Evolutionary conservation across 1,140 invertebrate species (phyloP).

Genomic region (Limonius californicus): DNA sequence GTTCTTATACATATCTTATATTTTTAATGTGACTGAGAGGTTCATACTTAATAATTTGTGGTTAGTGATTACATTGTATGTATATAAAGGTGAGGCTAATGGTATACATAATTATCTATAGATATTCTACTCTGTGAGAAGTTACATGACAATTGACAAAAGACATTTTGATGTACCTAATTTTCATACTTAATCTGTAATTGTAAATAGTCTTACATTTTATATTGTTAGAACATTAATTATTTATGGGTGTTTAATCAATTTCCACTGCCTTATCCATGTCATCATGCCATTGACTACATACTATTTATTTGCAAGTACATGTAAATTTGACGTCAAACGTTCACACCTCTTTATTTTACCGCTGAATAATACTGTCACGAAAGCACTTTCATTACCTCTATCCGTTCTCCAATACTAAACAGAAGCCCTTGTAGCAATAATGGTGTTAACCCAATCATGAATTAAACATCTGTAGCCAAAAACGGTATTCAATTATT

Average conservation of each 20-base stretch:
- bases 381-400: too few relatives aligned
- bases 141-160: slow-evolving; percentile 23
- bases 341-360: neutral
- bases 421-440: too few relatives aligned
- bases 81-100: slow-evolving; percentile 11
- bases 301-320: slow-evolving; percentile 20
- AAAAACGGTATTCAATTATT: too few relatives aligned
- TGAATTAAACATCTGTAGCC: too few relatives aligned
- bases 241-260: slow-evolving; percentile 32
- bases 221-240: slow-evolving; percentile 27
- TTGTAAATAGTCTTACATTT: slow-evolving; percentile 26
- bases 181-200: slow-evolving; percentile 36
- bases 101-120: slow-evolving; percentile 15
- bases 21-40: slow-evolving; percentile 12
- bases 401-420: too few relatives aligned
- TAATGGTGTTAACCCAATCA: too few relatives aligned
- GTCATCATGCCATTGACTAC: slow-evolving; percentile 23
- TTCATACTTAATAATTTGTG: slow-evolving; percentile 17
- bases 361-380: neutral
- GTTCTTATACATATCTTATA: slow-evolving; percentile 13
- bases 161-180: slow-evolving; percentile 39
- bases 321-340: neutral
- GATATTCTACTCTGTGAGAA: neutral
- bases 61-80: slow-evolving; percentile 21
- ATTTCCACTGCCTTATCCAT: slow-evolving; percentile 31